Evolutionary conservation across 2,888 invertebrate species (phyloP).

Genomic region (Troides oblongomaculatus): DNA sequence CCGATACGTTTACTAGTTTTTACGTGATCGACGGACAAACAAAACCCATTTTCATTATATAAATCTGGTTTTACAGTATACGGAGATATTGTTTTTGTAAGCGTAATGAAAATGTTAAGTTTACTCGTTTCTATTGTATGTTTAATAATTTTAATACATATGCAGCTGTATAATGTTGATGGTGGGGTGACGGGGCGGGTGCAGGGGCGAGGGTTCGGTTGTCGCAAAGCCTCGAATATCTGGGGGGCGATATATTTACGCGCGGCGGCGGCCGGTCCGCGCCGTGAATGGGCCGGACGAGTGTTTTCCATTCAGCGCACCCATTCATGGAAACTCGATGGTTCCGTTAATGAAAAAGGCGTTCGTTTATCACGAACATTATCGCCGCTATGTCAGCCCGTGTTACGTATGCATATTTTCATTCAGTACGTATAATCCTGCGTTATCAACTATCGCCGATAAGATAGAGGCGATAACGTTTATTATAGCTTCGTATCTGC

Average conservation of each 20-base stretch:
- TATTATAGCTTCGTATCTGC: slow-evolving; percentile 26
- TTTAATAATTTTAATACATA: no score
- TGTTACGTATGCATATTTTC: slow-evolving; percentile 52
- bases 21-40: no score
- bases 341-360: slow-evolving; percentile 73
- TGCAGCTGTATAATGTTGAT: no score
- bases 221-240: slow-evolving; percentile 25
- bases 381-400: slow-evolving; percentile 47
- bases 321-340: slow-evolving; percentile 77
- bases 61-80: no score
- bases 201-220: neutral
- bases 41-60: no score
- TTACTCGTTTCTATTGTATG: no score
- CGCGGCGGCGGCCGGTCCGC: slow-evolving; percentile 32
- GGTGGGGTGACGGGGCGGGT: no score
- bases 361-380: slow-evolving; percentile 57
- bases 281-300: slow-evolving; percentile 64
- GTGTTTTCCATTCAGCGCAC: slow-evolving; percentile 71
- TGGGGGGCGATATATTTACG: slow-evolving; percentile 26
- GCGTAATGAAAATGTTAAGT: no score
- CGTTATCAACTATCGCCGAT: slow-evolving; percentile 36
- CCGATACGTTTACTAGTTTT: no score
- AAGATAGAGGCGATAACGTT: slow-evolving; percentile 35
- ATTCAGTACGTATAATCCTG: slow-evolving; percentile 48
- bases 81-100: no score